Base-by-base conservation (phyloP, 2,113 vertebrate genomes). In the Anoura caudifer region DNA sequence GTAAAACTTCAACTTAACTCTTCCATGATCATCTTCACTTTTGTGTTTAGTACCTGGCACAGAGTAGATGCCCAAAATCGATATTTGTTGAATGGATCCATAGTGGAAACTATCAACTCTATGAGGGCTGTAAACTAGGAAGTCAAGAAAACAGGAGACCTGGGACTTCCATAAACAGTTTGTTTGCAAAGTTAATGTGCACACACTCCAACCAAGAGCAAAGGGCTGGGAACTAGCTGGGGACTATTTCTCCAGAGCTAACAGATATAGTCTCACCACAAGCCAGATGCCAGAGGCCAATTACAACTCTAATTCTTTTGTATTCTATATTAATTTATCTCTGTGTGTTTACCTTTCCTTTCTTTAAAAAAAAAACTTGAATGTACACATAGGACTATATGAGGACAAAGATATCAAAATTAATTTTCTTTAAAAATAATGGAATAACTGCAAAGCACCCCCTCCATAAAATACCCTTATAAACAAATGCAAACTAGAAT, bases 381-480 rank as follows among this genome's bases (percentile, higher is more conserved):
- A 96, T 82, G 69, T 85, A 73, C 67, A 96, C n/a, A 19, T 6
- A 96, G 77, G 69, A 82, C 38, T 59, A 36, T 26, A 75, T 41
- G 36, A 97, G 63, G 79, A 81, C 36, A 91, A 93, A 96, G 82
- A 88, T 43, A 96, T 87, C 63, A 93, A 94, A 93, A 93, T 95
- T 89, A 91, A 96, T 96, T 91, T 94, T 89, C 50, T 82, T 80
- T 80, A 73, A 75, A 93, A 95, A 88, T 65, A 95, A 94, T 87
- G 28, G 96, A 94, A 96, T 84, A 92, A 87, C 26, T 65, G 24
- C 65, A 69, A 61, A 90, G 16, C 17, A 72, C 19, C 8, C 52
- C 83, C 9, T 93, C 80, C 45, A 92, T 96, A 95, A 97, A 96
- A 94, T 16, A 95, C 47, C 70, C 92, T 97, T 87, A 96, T 83